Conservation (phyloP, 2,888 invertebrate species). For the Panopea generosa region DNA sequence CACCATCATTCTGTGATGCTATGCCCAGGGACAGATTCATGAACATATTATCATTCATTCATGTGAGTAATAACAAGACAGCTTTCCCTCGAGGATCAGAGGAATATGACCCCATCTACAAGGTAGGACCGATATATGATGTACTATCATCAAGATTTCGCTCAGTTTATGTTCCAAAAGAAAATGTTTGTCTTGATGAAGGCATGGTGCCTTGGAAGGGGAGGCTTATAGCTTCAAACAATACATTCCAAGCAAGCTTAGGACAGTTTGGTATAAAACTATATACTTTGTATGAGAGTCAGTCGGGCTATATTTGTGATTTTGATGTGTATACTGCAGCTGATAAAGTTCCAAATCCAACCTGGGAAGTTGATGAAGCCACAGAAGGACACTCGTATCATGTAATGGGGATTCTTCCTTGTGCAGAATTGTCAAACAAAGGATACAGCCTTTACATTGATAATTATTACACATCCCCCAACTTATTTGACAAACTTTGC, state of each 20-base stretch:
- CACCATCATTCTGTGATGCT: constrained; percentile 1
- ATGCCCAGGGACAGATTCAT: constrained; percentile 20
- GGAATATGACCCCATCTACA: too few relatives aligned
- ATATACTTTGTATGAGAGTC: constrained; percentile 8
- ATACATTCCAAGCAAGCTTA: constrained; percentile 31
- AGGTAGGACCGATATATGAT: too few relatives aligned
- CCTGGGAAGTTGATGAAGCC: neutral
- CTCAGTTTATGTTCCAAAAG: too few relatives aligned
- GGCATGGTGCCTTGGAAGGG: too few relatives aligned
- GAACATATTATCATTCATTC: constrained; percentile 2
- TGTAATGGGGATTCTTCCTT: constrained; percentile 17
- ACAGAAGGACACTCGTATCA: neutral
- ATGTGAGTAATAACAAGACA: constrained; percentile 6
- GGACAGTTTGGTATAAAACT: constrained; percentile 27
- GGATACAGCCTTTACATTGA: constrained; percentile 12
- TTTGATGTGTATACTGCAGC: constrained; percentile 7
- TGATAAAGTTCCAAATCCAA: constrained; percentile 14
- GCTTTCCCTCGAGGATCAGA: constrained; percentile 4
- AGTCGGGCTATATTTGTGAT: constrained; percentile 9
- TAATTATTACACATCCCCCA: constrained; percentile 28
- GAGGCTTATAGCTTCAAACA: constrained; percentile 15
- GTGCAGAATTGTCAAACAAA: constrained; percentile 1
- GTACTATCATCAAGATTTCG: too few relatives aligned
- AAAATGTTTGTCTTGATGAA: too few relatives aligned
- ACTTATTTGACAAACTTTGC: constrained; percentile 5